Percentiles rank a stretch among this genome's conserved stretches.
These are phyloP conservation scores for Labeo calbasu DNA, from an alignment of 2,797 vertebrate genomes.

Conservation along the genomic window DNA sequence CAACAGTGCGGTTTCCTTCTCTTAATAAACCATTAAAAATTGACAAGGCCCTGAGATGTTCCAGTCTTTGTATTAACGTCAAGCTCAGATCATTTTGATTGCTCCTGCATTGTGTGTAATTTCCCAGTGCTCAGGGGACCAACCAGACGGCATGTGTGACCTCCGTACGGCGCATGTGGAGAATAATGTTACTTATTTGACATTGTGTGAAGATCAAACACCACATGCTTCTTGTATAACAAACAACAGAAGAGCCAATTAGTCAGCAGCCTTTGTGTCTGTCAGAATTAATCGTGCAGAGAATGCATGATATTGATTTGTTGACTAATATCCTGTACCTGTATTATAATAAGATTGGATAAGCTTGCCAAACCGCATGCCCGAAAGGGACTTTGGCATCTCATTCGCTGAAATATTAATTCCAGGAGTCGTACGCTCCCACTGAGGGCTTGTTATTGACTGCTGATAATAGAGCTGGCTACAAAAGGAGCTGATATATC, in stretches of 20 bases:
- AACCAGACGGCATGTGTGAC: neutral
- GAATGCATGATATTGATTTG: conserved; percentile 45
- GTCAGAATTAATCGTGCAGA: conserved; percentile 39
- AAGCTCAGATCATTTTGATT: conserved; percentile 20
- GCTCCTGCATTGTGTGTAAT: neutral
- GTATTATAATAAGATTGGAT: conserved; percentile 40
- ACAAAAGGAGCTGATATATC: neutral
- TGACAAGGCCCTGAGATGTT: conserved; percentile 31
- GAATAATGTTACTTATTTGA: neutral
- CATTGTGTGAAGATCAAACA: conserved; percentile 15
- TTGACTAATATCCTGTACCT: conserved; percentile 41
- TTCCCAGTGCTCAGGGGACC: neutral
- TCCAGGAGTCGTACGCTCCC: conserved; percentile 19
- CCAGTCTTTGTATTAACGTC: conserved; percentile 25
- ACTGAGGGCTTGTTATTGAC: conserved; percentile 36
- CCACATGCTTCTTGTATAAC: neutral
- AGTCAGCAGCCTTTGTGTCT: neutral
- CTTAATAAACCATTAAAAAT: conserved; percentile 53
- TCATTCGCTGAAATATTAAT: conserved; percentile 45
- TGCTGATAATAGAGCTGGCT: conserved; percentile 36
- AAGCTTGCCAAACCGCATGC: conserved; percentile 2
- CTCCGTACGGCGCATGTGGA: neutral
- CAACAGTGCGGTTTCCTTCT: conserved; percentile 34
- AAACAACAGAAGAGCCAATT: conserved; percentile 28
- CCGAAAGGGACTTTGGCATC: conserved; percentile 11